phyloP scores from a whole-genome alignment of 2,888 invertebrate species.

The Thera obeliscata region DNA sequence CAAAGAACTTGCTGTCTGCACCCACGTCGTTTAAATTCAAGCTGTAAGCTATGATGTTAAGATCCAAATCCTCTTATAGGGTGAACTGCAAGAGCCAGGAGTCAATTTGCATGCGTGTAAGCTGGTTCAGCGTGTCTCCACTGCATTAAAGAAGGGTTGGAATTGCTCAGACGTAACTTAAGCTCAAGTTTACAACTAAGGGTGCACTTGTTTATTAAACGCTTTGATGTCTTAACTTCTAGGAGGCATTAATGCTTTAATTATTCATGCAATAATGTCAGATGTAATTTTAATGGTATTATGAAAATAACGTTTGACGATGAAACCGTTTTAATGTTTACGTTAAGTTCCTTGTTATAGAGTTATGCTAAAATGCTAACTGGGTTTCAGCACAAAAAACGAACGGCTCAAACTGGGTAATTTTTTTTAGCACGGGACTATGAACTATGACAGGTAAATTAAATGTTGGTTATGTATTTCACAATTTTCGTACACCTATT shows the following conservation, averaged over 20 bases:
- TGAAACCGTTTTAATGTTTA: no score
- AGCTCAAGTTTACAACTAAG: conserved; percentile 33
- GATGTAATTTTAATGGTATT: background rate
- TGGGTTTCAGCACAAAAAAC: background rate
- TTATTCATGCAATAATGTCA: conserved; percentile 4
- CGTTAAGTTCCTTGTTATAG: no score
- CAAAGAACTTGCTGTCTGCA: conserved; percentile 33
- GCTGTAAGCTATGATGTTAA: conserved; percentile 49
- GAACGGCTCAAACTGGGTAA: background rate
- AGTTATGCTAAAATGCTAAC: background rate
- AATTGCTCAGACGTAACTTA: conserved; percentile 33
- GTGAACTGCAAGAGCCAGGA: conserved; percentile 46
- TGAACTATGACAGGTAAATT: background rate
- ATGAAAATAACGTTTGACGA: no score
- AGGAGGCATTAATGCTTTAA: conserved; percentile 12
- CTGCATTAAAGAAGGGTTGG: conserved; percentile 37
- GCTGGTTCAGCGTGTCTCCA: conserved; percentile 59
- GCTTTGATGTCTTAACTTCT: conserved; percentile 16
- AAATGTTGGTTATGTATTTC: background rate
- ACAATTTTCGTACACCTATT: no score
- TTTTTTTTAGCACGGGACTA: background rate
- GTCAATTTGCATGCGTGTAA: conserved; percentile 62
- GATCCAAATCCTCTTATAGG: conserved; percentile 48
- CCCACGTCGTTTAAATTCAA: conserved; percentile 45
- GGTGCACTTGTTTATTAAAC: conserved; percentile 31